A percentile compares a stretch with the other conserved stretches of the same genome.
Conservation (phyloP, 2,113 vertebrate species). For the Thinocorus orbignyianus region DNA sequence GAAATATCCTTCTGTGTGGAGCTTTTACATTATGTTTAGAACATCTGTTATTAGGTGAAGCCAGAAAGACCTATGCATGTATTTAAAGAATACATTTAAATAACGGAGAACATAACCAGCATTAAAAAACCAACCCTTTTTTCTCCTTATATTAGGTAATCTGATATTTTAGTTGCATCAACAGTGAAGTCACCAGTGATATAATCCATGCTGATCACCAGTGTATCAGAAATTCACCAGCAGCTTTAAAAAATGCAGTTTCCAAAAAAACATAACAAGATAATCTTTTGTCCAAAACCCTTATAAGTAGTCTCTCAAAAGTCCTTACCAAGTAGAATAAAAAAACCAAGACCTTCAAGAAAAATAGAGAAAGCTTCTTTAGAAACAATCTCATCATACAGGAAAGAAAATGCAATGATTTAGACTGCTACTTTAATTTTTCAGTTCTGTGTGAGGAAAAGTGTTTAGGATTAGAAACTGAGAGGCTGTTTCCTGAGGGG, state of each 20-base stretch:
- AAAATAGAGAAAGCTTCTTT: neutral
- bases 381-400: neutral
- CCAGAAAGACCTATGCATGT: conserved; percentile 54
- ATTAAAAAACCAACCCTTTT: neutral
- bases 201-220: neutral
- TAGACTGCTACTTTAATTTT: neutral
- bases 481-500: neutral
- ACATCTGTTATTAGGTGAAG: conserved; percentile 65
- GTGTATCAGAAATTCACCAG: neutral
- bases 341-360: neutral
- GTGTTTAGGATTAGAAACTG: neutral
- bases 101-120: neutral
- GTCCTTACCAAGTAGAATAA: neutral
- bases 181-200: neutral
- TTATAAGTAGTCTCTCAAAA: neutral
- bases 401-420: neutral
- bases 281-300: neutral
- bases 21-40: conserved; percentile 55
- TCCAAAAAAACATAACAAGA: neutral
- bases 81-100: conserved; percentile 50
- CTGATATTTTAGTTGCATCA: neutral
- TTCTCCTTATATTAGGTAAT: neutral
- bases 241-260: neutral
- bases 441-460: neutral
- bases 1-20: conserved; percentile 68